These are phyloP conservation scores for Diadumene lineata DNA, from an alignment of 92 coral and sea anemone genomes.

Conservation along the genomic window DNA sequence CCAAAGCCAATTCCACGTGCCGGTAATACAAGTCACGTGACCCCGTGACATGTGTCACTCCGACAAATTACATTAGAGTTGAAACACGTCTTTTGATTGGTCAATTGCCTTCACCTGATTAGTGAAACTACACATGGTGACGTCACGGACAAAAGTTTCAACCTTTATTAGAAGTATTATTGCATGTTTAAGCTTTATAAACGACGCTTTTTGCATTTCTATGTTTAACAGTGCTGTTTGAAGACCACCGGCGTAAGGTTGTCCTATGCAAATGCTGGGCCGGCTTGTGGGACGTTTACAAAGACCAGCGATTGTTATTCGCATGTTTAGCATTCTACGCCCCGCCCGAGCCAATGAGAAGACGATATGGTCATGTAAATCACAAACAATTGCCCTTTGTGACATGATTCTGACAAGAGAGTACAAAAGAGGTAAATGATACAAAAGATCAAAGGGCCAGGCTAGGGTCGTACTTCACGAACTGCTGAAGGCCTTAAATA, in stretches of 20 bases:
- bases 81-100: constrained; percentile 29
- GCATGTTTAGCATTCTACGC: constrained; percentile 51
- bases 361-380: constrained; percentile 32
- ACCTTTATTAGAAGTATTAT: not conserved
- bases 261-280: constrained; percentile 4
- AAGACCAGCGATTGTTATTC: constrained; percentile 25
- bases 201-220: not conserved
- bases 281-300: constrained; percentile 10
- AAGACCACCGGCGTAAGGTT: not conserved
- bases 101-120: constrained; percentile 23
- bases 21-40: constrained; percentile 95
- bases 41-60: constrained; percentile 84
- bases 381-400: constrained; percentile 46
- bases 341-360: constrained; percentile 46
- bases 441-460: constrained; percentile 40
- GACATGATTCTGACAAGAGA: constrained; percentile 41
- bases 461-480: constrained; percentile 17
- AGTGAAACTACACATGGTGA: constrained; percentile 20
- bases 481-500: no score
- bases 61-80: constrained; percentile 24
- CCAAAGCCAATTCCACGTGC: constrained; percentile 97
- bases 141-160: constrained; percentile 3
- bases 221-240: not conserved
- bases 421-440: constrained; percentile 31
- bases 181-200: not conserved